phyloP scores from a whole-genome alignment of 2,797 vertebrate genomes.

The Lepus townsendii region DNA sequence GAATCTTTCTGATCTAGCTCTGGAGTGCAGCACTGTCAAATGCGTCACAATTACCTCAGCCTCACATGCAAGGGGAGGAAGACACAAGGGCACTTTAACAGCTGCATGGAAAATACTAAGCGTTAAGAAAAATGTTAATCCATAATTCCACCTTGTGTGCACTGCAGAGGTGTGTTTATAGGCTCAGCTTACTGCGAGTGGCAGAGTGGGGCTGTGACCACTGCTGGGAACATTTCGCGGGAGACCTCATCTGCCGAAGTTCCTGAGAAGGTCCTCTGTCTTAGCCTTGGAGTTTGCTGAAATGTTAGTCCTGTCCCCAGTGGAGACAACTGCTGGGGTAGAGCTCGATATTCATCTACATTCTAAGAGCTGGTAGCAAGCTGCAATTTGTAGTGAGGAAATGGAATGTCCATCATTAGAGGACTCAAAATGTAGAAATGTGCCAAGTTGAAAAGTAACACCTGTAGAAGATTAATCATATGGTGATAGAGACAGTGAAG shows the following conservation, averaged over 20 bases:
- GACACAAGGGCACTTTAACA: neutral
- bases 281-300: neutral
- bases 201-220: neutral
- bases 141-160: too few relatives aligned
- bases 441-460: neutral
- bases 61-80: neutral
- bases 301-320: neutral
- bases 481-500: neutral
- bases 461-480: neutral
- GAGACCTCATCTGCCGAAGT: neutral
- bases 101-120: too few relatives aligned
- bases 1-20: neutral
- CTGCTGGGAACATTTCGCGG: neutral
- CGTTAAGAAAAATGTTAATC: too few relatives aligned
- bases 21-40: neutral
- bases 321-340: neutral
- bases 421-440: neutral
- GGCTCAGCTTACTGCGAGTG: neutral
- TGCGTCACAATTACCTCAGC: neutral
- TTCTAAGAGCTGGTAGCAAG: neutral
- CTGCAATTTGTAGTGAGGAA: slow-evolving; percentile 17
- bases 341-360: slow-evolving; percentile 26
- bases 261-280: neutral
- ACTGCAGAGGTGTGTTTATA: neutral
- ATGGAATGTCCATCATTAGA: neutral